phyloP scores from a whole-genome alignment of 2,888 invertebrate species.

The Tanytarsus gracilentus region DNA sequence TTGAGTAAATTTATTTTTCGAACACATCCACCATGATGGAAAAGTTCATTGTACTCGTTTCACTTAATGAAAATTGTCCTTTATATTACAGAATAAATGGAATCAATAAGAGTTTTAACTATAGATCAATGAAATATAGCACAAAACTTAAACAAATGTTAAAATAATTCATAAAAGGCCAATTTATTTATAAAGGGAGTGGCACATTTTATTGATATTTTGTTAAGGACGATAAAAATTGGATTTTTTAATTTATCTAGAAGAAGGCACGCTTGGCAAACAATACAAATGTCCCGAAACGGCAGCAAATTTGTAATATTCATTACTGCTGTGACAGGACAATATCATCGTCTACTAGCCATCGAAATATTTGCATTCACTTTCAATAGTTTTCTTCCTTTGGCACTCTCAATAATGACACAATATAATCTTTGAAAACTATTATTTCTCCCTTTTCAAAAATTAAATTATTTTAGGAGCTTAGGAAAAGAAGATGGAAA shows the following conservation, averaged over 20 bases:
- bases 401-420: neutral
- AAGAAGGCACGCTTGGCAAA: constrained; percentile 34
- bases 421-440: neutral
- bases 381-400: neutral
- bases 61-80: too few relatives aligned
- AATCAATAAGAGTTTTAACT: too few relatives aligned
- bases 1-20: neutral
- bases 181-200: constrained; percentile 12
- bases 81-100: too few relatives aligned
- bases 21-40: neutral
- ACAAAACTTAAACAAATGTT: too few relatives aligned
- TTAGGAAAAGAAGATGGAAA: neutral
- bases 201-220: constrained; percentile 23
- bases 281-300: constrained; percentile 82
- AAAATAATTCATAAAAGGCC: too few relatives aligned
- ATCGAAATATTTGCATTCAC: constrained; percentile 29
- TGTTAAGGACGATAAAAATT: neutral
- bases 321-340: constrained; percentile 98
- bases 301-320: constrained; percentile 63
- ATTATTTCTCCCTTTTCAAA: neutral
- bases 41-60: constrained; percentile 3
- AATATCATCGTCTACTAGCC: constrained; percentile 71
- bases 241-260: neutral
- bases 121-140: too few relatives aligned
- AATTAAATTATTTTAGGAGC: neutral